These are phyloP conservation scores for Erpetoichthys calabaricus DNA, from an alignment of 2,797 vertebrate species.

Conservation along the genomic window DNA sequence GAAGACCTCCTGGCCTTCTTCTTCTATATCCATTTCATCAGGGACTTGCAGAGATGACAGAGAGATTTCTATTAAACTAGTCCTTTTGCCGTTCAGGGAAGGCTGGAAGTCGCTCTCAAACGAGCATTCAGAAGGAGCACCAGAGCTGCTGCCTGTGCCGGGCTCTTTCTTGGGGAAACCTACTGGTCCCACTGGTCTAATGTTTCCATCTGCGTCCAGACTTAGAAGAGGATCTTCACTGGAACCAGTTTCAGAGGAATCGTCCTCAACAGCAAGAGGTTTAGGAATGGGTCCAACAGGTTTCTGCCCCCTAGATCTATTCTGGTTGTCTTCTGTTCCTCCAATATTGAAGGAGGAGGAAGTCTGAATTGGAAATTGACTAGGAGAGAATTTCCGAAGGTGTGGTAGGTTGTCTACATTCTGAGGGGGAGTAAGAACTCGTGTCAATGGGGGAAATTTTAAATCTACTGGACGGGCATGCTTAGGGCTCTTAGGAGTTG, in stretches of 20 bases:
- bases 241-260: constrained; percentile 39
- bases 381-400: constrained; percentile 61
- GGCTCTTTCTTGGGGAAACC: constrained; percentile 27
- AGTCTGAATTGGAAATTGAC: constrained; percentile 65
- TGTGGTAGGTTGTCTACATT: constrained; percentile 76
- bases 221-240: constrained; percentile 34
- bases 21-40: constrained; percentile 41
- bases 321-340: constrained; percentile 25
- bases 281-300: constrained; percentile 17
- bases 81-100: constrained; percentile 41
- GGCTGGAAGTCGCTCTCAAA: constrained; percentile 55
- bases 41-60: constrained; percentile 51
- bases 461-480: constrained; percentile 49
- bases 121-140: constrained; percentile 59
- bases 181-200: too few relatives aligned
- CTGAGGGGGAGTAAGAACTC: constrained; percentile 59
- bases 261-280: constrained; percentile 26
- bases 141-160: constrained; percentile 47
- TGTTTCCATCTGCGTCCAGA: too few relatives aligned
- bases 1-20: constrained; percentile 34
- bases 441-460: constrained; percentile 48
- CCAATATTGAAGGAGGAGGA: constrained; percentile 71
- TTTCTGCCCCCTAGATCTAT: constrained; percentile 6
- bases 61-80: constrained; percentile 70
- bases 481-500: constrained; percentile 70